Base-by-base conservation (phyloP, 2,888 invertebrate genomes). In the Aelia acuminata region DNA sequence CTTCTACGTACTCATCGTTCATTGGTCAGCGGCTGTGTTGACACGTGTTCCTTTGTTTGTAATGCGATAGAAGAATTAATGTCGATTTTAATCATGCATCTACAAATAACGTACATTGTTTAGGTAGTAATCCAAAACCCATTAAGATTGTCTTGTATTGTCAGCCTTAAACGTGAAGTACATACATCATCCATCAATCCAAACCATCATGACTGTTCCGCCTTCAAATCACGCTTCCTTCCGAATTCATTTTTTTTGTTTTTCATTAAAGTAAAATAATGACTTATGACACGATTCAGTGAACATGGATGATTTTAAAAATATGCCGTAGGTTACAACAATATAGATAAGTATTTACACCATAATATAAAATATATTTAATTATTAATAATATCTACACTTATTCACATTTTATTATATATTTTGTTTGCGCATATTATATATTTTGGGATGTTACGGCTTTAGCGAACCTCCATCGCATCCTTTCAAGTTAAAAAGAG, bases 61-160 rank as follows among this genome's bases (percentile, higher is more conserved):
- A 35, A 70, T 13, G 18, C 18, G 0, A 70, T 31, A 70, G 63
- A 18, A 35, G 8, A 15, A 70, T 70, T 70, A 70, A 70, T 35
- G 63, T 70, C 35, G 63, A 70, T 70, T 31, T 35, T 70, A 31
- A 70, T 70, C 63, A 35, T 35, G 13, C 31, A 20, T 70, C 2
- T 31, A 35, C 18, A 31, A 70, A 8, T 35, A 70, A 35, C 35
- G 63, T 70, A 22, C 63, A 70, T 70, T 70, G 63, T 70, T 31
- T 35, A 70, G 63, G 63, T 31, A 35, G 63, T 70, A 31, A 70
- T 70, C 63, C 63, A 70, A 70, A 70, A 70, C 26, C 63, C 63
- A 70, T 70, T 70, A 70, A 70, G 63, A 70, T 35, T 70, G 63
- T 70, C 63, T 70, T 70, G 35, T 20, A 70, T 18, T 70, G 31